Evolutionary conservation across 2,797 vertebrate species (phyloP), one percentile per base, ranked within the genome.

Genomic region (Parambassis ranga): DNA sequence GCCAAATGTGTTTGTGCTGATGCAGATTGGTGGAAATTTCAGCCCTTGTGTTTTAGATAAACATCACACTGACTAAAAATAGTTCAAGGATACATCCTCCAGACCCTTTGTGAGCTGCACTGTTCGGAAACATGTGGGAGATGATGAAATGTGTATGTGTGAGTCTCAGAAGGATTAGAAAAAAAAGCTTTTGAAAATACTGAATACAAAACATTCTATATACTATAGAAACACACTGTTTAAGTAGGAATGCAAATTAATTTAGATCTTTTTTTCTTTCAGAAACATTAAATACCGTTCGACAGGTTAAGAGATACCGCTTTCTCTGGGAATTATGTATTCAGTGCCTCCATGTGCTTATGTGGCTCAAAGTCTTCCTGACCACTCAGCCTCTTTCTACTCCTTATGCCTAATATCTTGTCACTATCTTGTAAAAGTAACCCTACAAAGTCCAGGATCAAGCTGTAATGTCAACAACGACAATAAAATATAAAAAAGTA

Each of bases 31-130:
- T 5, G 11, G 26, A 28, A 30, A 31, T 31, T 37, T 27, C 32
- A 4, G 22, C n/a, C n/a, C n/a, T 32, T 6, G 1, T 41, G 51
- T 47, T 65, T 41, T 53, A 42, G 51, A 63, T 52, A 38, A 67
- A 67, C 47, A 63, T 56, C 38, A 44, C 48, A 15, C 10, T 7
- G 35, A 50, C 52, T 49, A 41, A 60, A 60, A 65, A 67, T 67
- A 50, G 41, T 28, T 11, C 9, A 52, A 31, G 60, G 36, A 52
- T 14, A 6, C 24, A 16, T 68, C 28, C 18, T 43, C 26, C 38
- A 57, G 47, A 58, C 32, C 42, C 23, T 58, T 32, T 63, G 32
- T 27, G 7, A 49, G 14, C 20, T 11, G 19, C 10, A 26, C 32
- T 57, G 27, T 35, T 33, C 16, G 4, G 9, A 44, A 53, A 63